Conservation (phyloP, 2,113 vertebrate species). For the Bombycilla garrulus region DNA sequence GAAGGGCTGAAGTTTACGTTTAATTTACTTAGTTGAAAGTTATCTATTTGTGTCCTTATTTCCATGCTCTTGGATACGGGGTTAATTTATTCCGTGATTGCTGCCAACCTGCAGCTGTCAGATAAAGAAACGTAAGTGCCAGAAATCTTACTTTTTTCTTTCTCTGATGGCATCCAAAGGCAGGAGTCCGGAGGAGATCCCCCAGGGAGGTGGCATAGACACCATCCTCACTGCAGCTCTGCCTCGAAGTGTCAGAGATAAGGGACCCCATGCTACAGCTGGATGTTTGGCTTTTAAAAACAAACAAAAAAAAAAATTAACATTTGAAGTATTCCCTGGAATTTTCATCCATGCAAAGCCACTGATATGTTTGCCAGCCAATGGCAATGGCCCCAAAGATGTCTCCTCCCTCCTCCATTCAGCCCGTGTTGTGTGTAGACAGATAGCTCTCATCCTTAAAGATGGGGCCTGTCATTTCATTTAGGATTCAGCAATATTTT, state of each 20-base stretch:
- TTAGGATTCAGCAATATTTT: neutral
- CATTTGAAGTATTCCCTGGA: neutral
- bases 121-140: constrained; percentile 68
- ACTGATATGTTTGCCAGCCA: neutral
- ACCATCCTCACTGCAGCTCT: neutral
- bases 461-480: accelerated
- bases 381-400: accelerated
- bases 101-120: constrained; percentile 64
- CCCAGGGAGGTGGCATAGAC: neutral
- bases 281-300: neutral
- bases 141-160: constrained; percentile 28
- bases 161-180: constrained; percentile 39
- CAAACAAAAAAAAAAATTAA: neutral
- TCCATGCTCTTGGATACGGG: constrained; percentile 62
- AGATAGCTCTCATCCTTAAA: neutral
- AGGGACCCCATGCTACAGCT: neutral
- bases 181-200: neutral
- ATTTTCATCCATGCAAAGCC: neutral
- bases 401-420: neutral
- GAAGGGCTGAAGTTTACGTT: constrained; percentile 49
- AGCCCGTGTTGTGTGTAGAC: accelerated
- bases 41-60: constrained; percentile 66
- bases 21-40: constrained; percentile 58
- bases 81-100: constrained; percentile 70
- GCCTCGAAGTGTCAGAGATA: neutral